Base-by-base conservation (phyloP, 2,113 vertebrate species). In the Caretta caretta region DNA sequence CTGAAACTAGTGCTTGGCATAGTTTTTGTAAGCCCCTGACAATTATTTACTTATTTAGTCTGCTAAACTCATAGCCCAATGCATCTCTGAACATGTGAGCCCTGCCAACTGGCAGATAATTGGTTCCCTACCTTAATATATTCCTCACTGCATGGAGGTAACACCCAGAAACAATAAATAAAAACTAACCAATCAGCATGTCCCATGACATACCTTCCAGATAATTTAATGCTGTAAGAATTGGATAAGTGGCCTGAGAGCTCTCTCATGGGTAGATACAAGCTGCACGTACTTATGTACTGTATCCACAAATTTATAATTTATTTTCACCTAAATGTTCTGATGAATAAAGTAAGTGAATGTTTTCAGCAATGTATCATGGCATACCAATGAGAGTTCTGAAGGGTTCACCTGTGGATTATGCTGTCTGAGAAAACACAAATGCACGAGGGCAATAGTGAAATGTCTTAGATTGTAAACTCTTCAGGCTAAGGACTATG, bases 11-110 rank as follows among this genome's bases (percentile, higher is more conserved):
- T 59, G 86, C 38, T 48, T 88, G 25, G 50, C 79, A 93, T 56
- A 80, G 27, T 85, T 86, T 95, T 72, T 78, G 72, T n/a, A 95
- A 65, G 50, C 20, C 65, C 38, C 88, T 83, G 51, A 19, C 53
- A 86, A 83, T 8, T 90, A 6, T 89, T 91, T 65, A 16, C 8
- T 84, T 84, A 92, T 48, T 88, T 94, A 90, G 84, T 59, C 62
- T 83, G 76, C 31, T 86, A 90, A 95, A 90, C 25, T 49, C 94
- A 87, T 11, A 87, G 53, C 24, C 83, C 80, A 90, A 80, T 86
- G 89, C 84, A 79, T 48, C 49, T 86, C 56, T 46, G 1, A 90
- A 88, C 19, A 49, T 8, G 75, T 56, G 27, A 54, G n/a, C 11
- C 79, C 4, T 92, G 49, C 62, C n/a, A 89, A 31, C 8, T 25